phyloP scores from a whole-genome alignment of 2,797 vertebrate species.

The Enteromius afrohamiltoni region DNA sequence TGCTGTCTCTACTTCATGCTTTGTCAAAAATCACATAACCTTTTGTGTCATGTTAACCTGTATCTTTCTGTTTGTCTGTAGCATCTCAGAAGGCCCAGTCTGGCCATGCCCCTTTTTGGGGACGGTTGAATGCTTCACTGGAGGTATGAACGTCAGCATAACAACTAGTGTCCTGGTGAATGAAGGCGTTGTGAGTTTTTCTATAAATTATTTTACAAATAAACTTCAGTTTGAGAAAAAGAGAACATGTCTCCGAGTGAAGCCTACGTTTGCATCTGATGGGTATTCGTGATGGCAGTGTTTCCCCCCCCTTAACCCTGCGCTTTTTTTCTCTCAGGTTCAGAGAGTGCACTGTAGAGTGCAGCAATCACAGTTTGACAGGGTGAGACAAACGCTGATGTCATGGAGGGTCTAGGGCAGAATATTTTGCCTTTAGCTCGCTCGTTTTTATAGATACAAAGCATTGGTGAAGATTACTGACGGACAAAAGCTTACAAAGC shows the following conservation, averaged over 20 bases:
- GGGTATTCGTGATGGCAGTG: conserved; percentile 32
- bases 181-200: neutral
- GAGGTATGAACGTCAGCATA: neutral
- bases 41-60: neutral
- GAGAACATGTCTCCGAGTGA: neutral
- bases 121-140: neutral
- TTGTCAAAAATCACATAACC: neutral
- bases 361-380: conserved; percentile 26
- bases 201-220: neutral
- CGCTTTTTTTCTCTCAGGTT: neutral
- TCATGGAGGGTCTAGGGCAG: conserved; percentile 6
- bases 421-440: neutral
- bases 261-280: conserved; percentile 12
- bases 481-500: neutral
- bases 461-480: neutral
- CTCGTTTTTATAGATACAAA: conserved; percentile 17
- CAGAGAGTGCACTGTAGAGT: conserved; percentile 27
- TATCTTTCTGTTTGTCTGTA: neutral
- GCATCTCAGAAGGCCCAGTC: neutral
- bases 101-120: neutral
- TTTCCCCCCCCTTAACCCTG: neutral
- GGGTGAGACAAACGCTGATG: conserved; percentile 19
- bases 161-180: neutral
- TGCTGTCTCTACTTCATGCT: neutral
- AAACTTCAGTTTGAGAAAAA: neutral